phyloP scores from a whole-genome alignment of 2,888 invertebrate species.

The Drosophila cognata region DNA sequence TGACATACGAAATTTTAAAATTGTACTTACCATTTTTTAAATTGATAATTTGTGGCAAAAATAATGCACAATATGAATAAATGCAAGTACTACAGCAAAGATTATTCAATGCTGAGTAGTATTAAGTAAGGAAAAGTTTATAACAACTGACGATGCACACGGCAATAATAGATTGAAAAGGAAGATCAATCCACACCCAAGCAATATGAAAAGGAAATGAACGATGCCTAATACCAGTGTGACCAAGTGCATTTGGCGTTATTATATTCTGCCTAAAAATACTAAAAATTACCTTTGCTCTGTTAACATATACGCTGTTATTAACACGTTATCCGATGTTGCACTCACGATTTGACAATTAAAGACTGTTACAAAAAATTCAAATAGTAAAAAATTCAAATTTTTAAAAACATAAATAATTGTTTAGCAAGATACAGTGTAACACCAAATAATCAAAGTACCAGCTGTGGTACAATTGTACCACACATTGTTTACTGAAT shows the following conservation, averaged over 20 bases:
- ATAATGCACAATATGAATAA: background rate
- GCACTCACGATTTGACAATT: background rate
- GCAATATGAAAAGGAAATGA: slow-evolving; percentile 38
- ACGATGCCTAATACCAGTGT: slow-evolving; percentile 12
- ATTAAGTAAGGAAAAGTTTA: background rate
- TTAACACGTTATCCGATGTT: background rate
- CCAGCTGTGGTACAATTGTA: background rate
- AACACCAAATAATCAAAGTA: background rate
- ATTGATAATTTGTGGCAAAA: background rate
- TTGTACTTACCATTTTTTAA: slow-evolving; percentile 36
- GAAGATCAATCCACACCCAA: background rate
- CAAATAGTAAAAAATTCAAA: background rate
- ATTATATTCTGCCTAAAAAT: slow-evolving; percentile 4
- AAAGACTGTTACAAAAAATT: background rate
- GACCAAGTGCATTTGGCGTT: slow-evolving; percentile 5
- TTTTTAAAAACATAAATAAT: background rate
- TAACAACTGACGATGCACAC: slow-evolving; percentile 15
- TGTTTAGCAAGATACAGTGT: background rate
- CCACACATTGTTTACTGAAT: background rate
- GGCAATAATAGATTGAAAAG: slow-evolving; percentile 5
- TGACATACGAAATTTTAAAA: background rate
- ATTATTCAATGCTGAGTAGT: background rate
- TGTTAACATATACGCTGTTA: background rate
- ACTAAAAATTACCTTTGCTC: background rate
- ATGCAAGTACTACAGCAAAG: background rate